Conservation (phyloP, 2,113 vertebrate species). For the Vulpes vulpes region DNA sequence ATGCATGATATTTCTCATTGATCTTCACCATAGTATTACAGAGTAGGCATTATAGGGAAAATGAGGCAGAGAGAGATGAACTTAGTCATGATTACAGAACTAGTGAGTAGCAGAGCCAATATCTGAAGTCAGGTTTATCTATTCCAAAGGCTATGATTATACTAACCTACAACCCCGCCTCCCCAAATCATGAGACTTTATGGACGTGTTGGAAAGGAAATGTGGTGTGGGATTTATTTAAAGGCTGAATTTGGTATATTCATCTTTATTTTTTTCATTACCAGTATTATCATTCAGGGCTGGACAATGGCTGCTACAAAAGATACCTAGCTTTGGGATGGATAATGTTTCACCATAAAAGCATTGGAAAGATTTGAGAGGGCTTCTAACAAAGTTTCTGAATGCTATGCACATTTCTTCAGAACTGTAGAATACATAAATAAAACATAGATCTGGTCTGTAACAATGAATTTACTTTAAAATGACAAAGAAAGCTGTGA, state of each 20-base stretch:
- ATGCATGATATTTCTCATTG: background rate
- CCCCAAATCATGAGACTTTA: background rate
- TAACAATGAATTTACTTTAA: constrained; percentile 52
- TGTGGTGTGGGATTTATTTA: constrained; percentile 10
- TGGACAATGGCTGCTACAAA: background rate
- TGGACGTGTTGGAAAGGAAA: background rate
- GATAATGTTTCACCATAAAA: constrained; percentile 13
- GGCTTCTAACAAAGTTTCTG: background rate
- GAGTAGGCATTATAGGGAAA: background rate
- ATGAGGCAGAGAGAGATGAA: background rate
- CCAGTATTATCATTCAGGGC: background rate
- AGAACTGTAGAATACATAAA: background rate
- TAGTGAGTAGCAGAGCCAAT: background rate
- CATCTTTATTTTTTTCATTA: background rate
- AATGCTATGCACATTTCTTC: background rate
- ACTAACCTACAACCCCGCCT: background rate
- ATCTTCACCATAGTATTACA: background rate
- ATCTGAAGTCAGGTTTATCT: background rate
- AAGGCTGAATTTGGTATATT: background rate
- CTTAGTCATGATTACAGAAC: background rate
- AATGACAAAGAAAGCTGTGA: background rate
- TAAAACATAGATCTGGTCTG: background rate
- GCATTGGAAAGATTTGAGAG: background rate
- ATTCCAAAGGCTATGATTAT: background rate
- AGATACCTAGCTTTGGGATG: background rate